These are phyloP conservation scores for Colostygia pectinataria DNA, from an alignment of 2,888 invertebrate species.

Conservation along the genomic window DNA sequence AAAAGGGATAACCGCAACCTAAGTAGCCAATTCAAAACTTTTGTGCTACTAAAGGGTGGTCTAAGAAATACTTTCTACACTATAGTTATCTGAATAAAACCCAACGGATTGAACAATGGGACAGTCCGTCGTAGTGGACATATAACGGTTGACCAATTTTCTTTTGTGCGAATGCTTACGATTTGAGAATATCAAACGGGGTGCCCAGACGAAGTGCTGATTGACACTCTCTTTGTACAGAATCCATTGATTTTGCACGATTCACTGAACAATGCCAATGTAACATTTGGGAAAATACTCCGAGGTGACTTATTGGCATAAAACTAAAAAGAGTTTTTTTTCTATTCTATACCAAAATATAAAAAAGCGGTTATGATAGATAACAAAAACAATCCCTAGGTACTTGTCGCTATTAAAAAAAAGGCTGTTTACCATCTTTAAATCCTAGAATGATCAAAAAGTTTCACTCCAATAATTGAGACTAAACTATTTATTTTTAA, in stretches of 20 bases:
- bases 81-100: conserved; percentile 68
- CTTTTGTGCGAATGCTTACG: conserved; percentile 76
- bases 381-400: too few species aligned
- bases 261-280: conserved; percentile 62
- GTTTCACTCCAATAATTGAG: too few species aligned
- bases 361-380: too few species aligned
- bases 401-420: too few species aligned
- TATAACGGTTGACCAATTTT: conserved; percentile 81
- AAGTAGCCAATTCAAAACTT: conserved; percentile 49
- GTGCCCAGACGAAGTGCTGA: conserved; percentile 61
- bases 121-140: conserved; percentile 72
- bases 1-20: conserved; percentile 54
- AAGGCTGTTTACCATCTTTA: too few species aligned
- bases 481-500: too few species aligned
- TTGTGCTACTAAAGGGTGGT: conserved; percentile 51
- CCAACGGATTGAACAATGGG: conserved; percentile 75
- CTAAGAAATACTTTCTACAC: conserved; percentile 47
- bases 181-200: conserved; percentile 74
- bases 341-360: too few species aligned
- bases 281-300: conserved; percentile 21
- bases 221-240: conserved; percentile 65
- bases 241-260: conserved; percentile 70
- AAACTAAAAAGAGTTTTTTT: background rate
- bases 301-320: background rate
- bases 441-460: too few species aligned